Evolutionary conservation across 2,113 vertebrate species (phyloP).

Genomic region (Poicephalus meyeri): DNA sequence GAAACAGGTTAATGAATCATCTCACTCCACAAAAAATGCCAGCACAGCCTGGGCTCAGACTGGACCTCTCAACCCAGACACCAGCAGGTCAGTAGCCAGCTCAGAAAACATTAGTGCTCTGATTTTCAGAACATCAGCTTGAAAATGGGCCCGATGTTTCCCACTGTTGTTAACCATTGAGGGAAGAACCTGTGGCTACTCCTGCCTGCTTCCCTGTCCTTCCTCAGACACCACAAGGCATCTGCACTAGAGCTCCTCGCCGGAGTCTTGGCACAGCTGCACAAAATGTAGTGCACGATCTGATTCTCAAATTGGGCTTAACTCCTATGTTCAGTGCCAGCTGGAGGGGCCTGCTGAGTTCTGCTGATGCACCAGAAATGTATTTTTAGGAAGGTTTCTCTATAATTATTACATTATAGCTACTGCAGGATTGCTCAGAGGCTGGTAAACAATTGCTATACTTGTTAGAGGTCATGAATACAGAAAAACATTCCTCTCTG

Average conservation of each 20-base stretch:
- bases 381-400: slow-evolving; percentile 59
- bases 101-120: background rate
- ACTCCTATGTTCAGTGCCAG: background rate
- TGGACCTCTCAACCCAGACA: background rate
- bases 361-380: slow-evolving; percentile 59
- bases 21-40: background rate
- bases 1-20: background rate
- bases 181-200: background rate
- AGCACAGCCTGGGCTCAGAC: background rate
- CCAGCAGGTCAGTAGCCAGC: background rate
- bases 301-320: background rate
- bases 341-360: slow-evolving; percentile 48
- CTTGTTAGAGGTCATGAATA: slow-evolving; percentile 59
- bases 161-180: background rate
- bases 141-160: background rate
- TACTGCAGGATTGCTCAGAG: slow-evolving; percentile 35
- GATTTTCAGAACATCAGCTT: background rate
- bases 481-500: slow-evolving; percentile 43
- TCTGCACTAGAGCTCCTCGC: background rate
- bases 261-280: background rate
- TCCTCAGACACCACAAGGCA: background rate
- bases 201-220: background rate
- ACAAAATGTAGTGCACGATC: background rate
- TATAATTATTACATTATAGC: slow-evolving; percentile 71
- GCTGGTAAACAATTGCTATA: slow-evolving; percentile 61